Evolutionary conservation across 2,113 vertebrate genomes (phyloP), one percentile per base, ranked within the genome.

Genomic region (Formicarius rufipectus): DNA sequence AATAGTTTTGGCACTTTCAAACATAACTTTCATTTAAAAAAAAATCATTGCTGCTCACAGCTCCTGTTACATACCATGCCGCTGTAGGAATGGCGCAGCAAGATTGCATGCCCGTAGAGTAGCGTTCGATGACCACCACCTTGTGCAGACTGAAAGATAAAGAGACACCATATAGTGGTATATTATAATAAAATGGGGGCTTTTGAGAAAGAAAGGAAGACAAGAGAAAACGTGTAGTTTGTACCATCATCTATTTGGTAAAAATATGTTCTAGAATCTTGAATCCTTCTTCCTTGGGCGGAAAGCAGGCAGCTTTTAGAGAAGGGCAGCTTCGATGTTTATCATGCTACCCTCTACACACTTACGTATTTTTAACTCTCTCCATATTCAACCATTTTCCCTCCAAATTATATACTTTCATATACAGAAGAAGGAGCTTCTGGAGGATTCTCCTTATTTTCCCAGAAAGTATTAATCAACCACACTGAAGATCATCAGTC

Each of bases 11-110:
- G 50, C 14, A 39, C 35, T 56, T 72, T 13, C 25, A 47, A 45
- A 56, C 16, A 12, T 8, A 49, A 18, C 20, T 59, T 66, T 40
- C 24, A 59, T 20, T 42, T 11, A 42, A 42, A 42, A 69, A 62
- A 4, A 55, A 53, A 18, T 5, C 1, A 11, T 22, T 17, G 14
- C 15, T 71, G 13, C 15, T 60, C 18, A 40, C 37, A 88, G 2
- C 1, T 24, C 10, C 6, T 3, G 3, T 50, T 75, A 98, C 99
- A 95, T 95, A 99, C 99, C 99, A 99, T 99, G 94, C 99, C 99
- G 0, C 99, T 99, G 97, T 99, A 99, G 68, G 99, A 99, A 97
- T 99, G 99, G 56, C 99, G 98, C n/a, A 99, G 98, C 91, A 99
- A 86, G 50, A 99, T 98, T 10, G 99, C 99, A 0, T 99, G 99